Conservation (phyloP, 2,113 vertebrate species). For the Pristiophorus japonicus region DNA sequence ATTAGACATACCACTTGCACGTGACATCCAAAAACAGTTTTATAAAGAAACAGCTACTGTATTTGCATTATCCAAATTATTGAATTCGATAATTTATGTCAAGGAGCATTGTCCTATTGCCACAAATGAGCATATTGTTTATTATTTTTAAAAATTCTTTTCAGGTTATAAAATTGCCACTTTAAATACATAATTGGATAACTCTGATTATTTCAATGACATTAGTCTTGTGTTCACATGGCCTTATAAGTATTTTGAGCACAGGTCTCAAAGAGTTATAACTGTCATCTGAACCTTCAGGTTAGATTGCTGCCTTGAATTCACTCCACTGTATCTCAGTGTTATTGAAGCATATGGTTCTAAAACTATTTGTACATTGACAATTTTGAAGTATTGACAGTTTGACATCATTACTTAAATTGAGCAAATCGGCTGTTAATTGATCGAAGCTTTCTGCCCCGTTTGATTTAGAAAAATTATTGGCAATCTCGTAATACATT, state of each 20-base stretch:
- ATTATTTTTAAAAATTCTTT: neutral
- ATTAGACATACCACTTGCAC: neutral
- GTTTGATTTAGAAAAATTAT: neutral
- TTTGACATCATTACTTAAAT: neutral
- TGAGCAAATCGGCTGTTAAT: neutral
- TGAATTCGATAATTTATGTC: neutral
- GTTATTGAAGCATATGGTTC: neutral
- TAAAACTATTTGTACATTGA: neutral
- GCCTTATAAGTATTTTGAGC: neutral
- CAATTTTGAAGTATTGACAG: neutral
- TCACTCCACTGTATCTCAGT: neutral
- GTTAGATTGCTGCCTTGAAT: neutral
- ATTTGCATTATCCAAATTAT: neutral
- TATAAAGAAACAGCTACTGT: neutral
- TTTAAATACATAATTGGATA: neutral
- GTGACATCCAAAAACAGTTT: neutral
- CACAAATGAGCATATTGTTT: neutral
- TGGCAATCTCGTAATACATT: neutral
- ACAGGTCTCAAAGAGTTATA: neutral
- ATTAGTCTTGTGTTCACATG: neutral
- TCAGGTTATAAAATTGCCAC: neutral
- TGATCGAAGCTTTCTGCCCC: neutral
- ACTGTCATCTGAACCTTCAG: neutral
- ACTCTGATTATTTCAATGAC: constrained; percentile 8
- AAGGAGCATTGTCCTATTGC: neutral